Evolutionary conservation across 2,797 vertebrate genomes (phyloP).

Genomic region (Centropyge bicolor): DNA sequence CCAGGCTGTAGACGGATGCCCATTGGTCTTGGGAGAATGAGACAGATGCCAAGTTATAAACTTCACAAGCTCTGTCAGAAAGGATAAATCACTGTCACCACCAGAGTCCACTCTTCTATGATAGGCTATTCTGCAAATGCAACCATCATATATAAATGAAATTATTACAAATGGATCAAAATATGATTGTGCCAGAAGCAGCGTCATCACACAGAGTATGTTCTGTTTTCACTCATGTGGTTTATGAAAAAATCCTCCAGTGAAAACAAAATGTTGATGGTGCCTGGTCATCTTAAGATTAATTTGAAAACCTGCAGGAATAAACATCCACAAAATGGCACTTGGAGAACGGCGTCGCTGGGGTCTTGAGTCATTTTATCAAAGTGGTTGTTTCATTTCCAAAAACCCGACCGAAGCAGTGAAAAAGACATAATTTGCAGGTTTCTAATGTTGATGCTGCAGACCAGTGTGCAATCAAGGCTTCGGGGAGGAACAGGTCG

Average conservation of each 20-base stretch:
- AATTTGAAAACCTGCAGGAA: slow-evolving; percentile 31
- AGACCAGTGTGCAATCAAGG: not conserved
- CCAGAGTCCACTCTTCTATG: no score
- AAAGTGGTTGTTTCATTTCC: slow-evolving; percentile 2
- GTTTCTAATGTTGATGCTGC: not conserved
- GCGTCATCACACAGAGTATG: not conserved
- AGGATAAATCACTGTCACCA: no score
- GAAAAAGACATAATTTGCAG: not conserved
- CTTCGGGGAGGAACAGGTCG: not conserved
- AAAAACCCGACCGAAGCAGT: not conserved
- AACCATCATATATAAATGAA: no score
- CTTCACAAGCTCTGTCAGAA: no score
- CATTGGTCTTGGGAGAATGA: no score
- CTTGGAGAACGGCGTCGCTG: not conserved
- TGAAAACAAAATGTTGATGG: not conserved
- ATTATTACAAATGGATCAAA: no score
- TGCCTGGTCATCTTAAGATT: not conserved
- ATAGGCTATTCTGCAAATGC: no score
- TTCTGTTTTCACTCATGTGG: not conserved
- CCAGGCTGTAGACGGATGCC: no score
- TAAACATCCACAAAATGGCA: not conserved
- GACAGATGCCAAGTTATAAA: no score
- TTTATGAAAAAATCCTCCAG: not conserved
- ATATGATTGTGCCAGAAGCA: not conserved
- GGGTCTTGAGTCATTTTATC: not conserved